A percentile compares a stretch with the other conserved stretches of the same genome.
These are phyloP conservation scores for Enteromius argenteus DNA, from an alignment of 2,797 vertebrate genomes.

Conservation along the genomic window DNA sequence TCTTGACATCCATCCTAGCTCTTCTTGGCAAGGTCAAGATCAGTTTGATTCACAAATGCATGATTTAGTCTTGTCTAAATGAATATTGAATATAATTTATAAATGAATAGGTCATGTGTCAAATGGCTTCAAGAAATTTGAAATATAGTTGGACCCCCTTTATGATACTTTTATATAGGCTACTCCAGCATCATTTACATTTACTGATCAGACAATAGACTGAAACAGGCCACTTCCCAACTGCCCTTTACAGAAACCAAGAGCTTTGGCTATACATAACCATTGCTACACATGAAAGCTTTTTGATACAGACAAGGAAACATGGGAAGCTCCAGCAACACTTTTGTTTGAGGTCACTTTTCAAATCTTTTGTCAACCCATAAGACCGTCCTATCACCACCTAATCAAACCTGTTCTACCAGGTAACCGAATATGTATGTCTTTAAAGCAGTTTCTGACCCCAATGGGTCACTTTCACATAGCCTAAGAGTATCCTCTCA, in stretches of 20 bases:
- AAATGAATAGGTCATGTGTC: too few relatives aligned
- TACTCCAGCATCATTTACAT: background rate
- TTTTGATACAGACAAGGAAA: background rate
- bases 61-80: background rate
- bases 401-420: slow-evolving; percentile 44
- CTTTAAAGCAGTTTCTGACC: background rate
- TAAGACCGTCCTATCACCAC: background rate
- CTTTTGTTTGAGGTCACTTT: background rate
- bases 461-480: background rate
- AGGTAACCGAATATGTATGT: background rate
- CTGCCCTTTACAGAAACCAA: background rate
- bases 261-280: background rate
- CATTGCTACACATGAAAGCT: background rate
- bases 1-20: background rate
- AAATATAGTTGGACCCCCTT: background rate
- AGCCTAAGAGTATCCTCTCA: background rate
- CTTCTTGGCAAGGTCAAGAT: background rate
- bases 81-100: too few relatives aligned
- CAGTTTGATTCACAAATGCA: background rate
- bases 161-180: background rate
- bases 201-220: background rate
- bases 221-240: background rate
- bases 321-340: background rate
- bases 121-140: background rate
- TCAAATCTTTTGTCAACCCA: slow-evolving; percentile 17